Base-by-base conservation (phyloP, 2,888 invertebrate species). In the Scaptomyza reducta region DNA sequence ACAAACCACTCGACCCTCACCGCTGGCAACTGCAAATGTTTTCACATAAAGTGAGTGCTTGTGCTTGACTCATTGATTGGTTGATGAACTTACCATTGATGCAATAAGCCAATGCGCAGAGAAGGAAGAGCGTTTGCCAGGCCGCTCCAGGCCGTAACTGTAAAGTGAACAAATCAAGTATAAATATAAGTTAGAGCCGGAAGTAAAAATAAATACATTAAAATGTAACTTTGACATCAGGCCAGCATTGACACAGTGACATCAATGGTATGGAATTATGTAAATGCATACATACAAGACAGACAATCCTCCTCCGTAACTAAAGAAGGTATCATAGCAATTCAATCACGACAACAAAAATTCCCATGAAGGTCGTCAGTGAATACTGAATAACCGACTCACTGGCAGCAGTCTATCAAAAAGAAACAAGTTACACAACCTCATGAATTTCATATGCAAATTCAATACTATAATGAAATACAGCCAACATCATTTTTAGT, bases 1-100 rank as follows among this genome's bases (percentile, higher is more conserved):
- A 90, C 97, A 97, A 58, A 97, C 97, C 84, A 97, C 95, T 79
- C 96, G 94, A 59, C 95, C 94, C 90, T 96, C 95, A 69, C 90
- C 80, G 64, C 82, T 89, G 72, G 83, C 90, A 70, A 89, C 92
- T 92, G 79, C 16, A 73, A 40, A 16, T 35, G 14, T 33, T 33
- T 10, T 16, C 45, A 29, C 7, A 29, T 13, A 0, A 35, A 35
- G 35, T 33, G 33, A 31, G 14, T 38, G 6, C 4, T 9, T 10
- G 41, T 11, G 18, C 6, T 22, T 22, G 42, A 22, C 22, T 5
- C n/a, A 44, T 40, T 10, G 44, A 44, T 13, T 31, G 29, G 6
- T n/a, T 50, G 11, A 27, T 18, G 1, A 16, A 81, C 87, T 90
- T 80, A 91, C 91, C 91, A 79, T 89, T 88, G 45, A 89, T 81